Conservation (phyloP, 1,140 invertebrate species). For the Phocides pigmalion region DNA sequence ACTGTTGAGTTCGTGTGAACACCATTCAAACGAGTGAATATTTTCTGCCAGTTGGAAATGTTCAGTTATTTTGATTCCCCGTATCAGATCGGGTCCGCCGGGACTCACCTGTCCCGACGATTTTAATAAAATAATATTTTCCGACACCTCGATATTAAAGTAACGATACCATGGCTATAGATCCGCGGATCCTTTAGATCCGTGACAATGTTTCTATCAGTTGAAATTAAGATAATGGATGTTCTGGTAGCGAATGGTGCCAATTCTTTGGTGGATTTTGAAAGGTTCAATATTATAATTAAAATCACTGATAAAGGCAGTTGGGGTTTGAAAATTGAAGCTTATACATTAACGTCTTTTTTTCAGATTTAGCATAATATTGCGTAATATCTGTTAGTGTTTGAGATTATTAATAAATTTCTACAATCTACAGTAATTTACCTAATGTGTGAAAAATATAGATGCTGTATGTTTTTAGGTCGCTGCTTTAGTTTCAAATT, state of each 20-base stretch:
- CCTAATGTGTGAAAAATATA: too few relatives aligned
- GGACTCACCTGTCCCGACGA: constrained; percentile 57
- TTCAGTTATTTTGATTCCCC: constrained; percentile 57
- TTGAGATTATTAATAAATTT: too few relatives aligned
- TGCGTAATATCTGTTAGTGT: too few relatives aligned
- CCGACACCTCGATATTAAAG: constrained; percentile 49
- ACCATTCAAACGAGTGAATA: constrained; percentile 10
- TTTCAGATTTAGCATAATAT: too few relatives aligned
- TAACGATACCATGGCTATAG: constrained; percentile 13
- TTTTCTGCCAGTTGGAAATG: constrained; percentile 39
- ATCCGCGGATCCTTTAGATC: constrained; percentile 16
- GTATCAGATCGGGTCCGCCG: constrained; percentile 44
- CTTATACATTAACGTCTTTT: neutral
- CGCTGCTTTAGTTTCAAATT: too few relatives aligned
- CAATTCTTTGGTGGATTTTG: constrained; percentile 15
- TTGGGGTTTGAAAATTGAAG: neutral
- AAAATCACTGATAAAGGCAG: constrained; percentile 1
- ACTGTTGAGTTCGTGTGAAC: constrained; percentile 4
- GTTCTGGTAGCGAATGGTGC: neutral
- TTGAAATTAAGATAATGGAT: constrained; percentile 33
- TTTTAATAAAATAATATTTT: constrained; percentile 71
- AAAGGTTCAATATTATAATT: constrained; percentile 15
- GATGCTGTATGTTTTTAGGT: too few relatives aligned
- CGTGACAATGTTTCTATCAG: constrained; percentile 17
- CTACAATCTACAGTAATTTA: too few relatives aligned